A percentile compares a stretch with the other conserved stretches of the same genome.
Evolutionary conservation across 2,113 vertebrate genomes (phyloP).

Genomic region (Columbina picui): DNA sequence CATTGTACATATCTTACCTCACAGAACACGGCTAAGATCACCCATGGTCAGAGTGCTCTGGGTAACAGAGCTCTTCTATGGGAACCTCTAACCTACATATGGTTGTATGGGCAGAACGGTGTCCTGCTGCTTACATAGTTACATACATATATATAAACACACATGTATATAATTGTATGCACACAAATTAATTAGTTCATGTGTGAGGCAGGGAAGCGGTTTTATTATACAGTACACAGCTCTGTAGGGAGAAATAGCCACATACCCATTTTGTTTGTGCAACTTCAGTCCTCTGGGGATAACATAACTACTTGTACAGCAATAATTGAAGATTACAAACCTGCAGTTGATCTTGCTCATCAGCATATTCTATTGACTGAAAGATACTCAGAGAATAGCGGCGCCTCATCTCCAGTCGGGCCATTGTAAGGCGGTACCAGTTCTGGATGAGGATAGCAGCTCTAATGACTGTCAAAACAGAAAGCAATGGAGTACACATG

Average conservation of each 20-base stretch:
- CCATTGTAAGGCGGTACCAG: conserved; percentile 91
- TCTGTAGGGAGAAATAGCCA: background rate
- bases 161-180: too few species aligned
- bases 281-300: background rate
- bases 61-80: background rate
- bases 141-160: too few species aligned
- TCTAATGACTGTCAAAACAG: conserved; percentile 81
- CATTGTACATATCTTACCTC: background rate
- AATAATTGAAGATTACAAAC: conserved; percentile 69
- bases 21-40: background rate
- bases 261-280: background rate
- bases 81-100: background rate
- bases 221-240: background rate
- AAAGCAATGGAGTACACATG: background rate
- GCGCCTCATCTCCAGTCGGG: conserved; percentile 85
- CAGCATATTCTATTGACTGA: conserved; percentile 93
- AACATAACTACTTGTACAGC: background rate
- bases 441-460: conserved; percentile 91
- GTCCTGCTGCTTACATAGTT: background rate
- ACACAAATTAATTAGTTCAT: background rate
- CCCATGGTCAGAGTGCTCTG: background rate
- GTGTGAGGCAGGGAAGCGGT: background rate
- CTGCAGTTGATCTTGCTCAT: conserved; percentile 94
- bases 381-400: conserved; percentile 92
- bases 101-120: background rate